A percentile compares a stretch with the other conserved stretches of the same genome.
These are phyloP conservation scores for Acanthornis magna DNA, from an alignment of 2,797 vertebrate genomes.

Conservation along the genomic window DNA sequence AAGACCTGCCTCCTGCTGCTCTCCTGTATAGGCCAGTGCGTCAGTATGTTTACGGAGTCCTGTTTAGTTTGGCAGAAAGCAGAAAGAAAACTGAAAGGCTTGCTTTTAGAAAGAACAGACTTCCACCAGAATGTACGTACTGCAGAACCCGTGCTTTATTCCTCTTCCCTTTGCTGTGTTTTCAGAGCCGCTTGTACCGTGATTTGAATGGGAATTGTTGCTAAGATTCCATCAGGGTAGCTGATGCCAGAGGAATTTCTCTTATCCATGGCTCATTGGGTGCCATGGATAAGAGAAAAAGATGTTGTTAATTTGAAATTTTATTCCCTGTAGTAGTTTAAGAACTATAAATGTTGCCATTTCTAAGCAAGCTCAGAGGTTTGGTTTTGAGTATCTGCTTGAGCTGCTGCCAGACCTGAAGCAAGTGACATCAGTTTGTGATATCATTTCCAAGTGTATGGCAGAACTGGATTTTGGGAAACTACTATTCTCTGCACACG, in stretches of 20 bases:
- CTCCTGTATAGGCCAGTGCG: conserved; percentile 92
- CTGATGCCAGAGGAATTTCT: neutral
- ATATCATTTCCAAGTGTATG: neutral
- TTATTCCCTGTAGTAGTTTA: neutral
- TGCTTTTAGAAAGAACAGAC: conserved; percentile 90
- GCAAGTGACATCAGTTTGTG: neutral
- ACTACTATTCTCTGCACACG: neutral
- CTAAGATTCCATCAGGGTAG: neutral
- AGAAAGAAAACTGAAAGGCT: conserved; percentile 93
- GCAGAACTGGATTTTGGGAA: neutral
- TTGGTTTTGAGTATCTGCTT: neutral
- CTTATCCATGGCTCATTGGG: neutral
- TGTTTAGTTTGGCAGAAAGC: conserved; percentile 94
- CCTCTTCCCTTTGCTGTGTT: conserved; percentile 54
- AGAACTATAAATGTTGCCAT: neutral
- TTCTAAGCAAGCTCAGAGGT: neutral
- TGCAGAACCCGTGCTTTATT: conserved; percentile 62
- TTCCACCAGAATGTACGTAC: conserved; percentile 89
- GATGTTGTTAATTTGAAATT: neutral
- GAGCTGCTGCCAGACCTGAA: neutral
- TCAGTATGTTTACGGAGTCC: conserved; percentile 95
- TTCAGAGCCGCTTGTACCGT: conserved; percentile 46
- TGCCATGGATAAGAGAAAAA: neutral
- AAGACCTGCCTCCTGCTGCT: conserved; percentile 93
- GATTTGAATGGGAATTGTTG: conserved; percentile 24